phyloP scores from a whole-genome alignment of 2,113 vertebrate genomes.

The Psittacara wagleri region DNA sequence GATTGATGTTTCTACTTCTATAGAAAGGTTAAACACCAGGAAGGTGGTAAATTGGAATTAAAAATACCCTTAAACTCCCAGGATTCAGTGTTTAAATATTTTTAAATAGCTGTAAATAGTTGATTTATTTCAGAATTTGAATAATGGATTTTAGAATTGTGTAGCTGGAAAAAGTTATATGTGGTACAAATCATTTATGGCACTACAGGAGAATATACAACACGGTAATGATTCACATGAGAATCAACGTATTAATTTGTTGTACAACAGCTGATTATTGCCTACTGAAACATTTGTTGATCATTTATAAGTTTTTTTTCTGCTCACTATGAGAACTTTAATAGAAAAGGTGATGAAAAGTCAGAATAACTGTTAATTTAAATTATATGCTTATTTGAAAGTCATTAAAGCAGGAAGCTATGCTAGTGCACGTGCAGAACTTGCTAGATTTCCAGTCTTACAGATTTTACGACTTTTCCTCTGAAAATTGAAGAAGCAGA shows the following conservation, averaged over 20 bases:
- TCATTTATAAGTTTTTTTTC: not conserved
- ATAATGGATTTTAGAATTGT: not conserved
- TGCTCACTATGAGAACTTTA: not conserved
- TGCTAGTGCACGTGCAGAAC: not conserved
- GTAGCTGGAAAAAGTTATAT: not conserved
- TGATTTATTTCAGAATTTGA: not conserved
- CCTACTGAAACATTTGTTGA: not conserved
- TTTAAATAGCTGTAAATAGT: not conserved
- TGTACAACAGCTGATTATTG: not conserved
- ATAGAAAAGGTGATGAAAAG: not conserved
- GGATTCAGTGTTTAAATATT: not conserved
- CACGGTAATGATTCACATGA: not conserved
- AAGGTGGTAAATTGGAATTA: not conserved
- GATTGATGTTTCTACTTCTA: not conserved
- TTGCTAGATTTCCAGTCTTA: not conserved
- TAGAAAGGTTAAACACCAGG: not conserved
- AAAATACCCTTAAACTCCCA: not conserved
- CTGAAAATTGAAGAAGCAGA: not conserved
- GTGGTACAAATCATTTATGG: not conserved
- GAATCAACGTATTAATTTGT: not conserved
- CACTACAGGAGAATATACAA: not conserved
- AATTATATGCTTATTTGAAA: not conserved
- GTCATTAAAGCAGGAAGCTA: not conserved
- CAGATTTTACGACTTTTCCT: not conserved
- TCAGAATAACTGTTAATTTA: not conserved